Evolutionary conservation across 1,140 invertebrate genomes (phyloP).

Genomic region (Pseudachorutes palmiensis): DNA sequence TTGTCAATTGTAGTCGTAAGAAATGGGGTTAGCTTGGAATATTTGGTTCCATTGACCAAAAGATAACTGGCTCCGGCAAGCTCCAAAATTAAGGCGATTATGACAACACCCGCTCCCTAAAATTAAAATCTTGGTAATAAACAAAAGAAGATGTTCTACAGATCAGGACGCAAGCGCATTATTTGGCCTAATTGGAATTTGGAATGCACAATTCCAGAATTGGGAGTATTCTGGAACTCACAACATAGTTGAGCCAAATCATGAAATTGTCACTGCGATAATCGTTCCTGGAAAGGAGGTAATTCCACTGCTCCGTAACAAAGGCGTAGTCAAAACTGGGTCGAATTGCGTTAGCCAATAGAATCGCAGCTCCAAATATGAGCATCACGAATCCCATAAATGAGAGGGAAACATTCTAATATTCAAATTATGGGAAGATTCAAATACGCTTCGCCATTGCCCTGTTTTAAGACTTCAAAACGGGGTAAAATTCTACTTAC

Average conservation of each 20-base stretch:
- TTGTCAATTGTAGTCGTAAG: slow-evolving; percentile 59
- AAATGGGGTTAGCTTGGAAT: slow-evolving; percentile 65
- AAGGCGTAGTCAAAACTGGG: slow-evolving; percentile 20
- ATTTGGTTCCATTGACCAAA: slow-evolving; percentile 65
- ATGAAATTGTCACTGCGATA: slow-evolving; percentile 23
- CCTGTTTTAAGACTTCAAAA: not conserved
- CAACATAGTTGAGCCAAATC: slow-evolving; percentile 30
- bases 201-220: not conserved
- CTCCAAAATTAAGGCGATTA: slow-evolving; percentile 59
- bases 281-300: slow-evolving; percentile 21
- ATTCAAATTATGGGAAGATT: not conserved
- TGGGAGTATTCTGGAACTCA: not conserved
- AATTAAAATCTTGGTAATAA: slow-evolving; percentile 1
- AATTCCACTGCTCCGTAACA: slow-evolving; percentile 17
- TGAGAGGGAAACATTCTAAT: slow-evolving; percentile 31
- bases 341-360: slow-evolving; percentile 25
- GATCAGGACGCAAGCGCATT: no score
- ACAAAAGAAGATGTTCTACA: not conserved
- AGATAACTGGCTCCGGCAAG: slow-evolving; percentile 66
- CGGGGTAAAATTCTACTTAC: slow-evolving; percentile 33
- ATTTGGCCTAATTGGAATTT: not conserved
- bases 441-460: not conserved
- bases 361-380: slow-evolving; percentile 30
- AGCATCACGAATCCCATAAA: slow-evolving; percentile 29
- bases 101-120: slow-evolving; percentile 25